Evolutionary conservation across 2,888 invertebrate species (phyloP), one percentile per base, ranked within the genome.

Genomic region (Operophtera brumata): DNA sequence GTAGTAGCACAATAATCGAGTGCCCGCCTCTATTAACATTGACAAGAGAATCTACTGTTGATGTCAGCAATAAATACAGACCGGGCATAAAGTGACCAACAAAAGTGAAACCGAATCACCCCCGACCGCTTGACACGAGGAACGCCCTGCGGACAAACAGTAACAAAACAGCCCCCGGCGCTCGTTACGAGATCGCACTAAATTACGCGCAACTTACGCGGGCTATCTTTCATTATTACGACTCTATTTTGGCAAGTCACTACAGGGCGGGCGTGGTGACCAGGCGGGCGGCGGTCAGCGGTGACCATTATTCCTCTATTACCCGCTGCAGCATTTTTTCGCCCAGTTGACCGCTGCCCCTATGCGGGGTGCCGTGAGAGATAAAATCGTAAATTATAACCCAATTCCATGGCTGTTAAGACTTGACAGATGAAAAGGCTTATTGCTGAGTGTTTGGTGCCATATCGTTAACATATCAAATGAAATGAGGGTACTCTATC

Each of bases 351-450:
- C 84, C 86, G 75, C 80, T 84, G 82, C 89, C 89, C 89, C 86
- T 83, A 88, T 89, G 83, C 78, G 73, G 82, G 82, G 84, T 81
- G 79, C 79, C 79, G 68, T 70, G 52, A 70, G 80, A 86, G 89
- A 90, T 90, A 88, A 88, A 86, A 89, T 90, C 87, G 83, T 90
- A 90, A 90, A 90, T 90, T 89, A 90, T 86, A 87, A 86, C 87
- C 89, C 89, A 88, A 88, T 90, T 88, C 85, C 82, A 81, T 78
- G 80, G 86, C 77, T 86, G 87, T 88, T 87, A 86, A 81, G 75
- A 79, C 78, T 83, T 87, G 90, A 89, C 89, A 90, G 87, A 89
- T 89, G 87, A 90, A 90, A 90, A 89, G 89, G 86, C 82, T 84
- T 84, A 80, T 77, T 77, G 80, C 75, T 78, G 81, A 61, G 77